Conservation (phyloP, 2,888 invertebrate species). For the Eustalomyia histrio region DNA sequence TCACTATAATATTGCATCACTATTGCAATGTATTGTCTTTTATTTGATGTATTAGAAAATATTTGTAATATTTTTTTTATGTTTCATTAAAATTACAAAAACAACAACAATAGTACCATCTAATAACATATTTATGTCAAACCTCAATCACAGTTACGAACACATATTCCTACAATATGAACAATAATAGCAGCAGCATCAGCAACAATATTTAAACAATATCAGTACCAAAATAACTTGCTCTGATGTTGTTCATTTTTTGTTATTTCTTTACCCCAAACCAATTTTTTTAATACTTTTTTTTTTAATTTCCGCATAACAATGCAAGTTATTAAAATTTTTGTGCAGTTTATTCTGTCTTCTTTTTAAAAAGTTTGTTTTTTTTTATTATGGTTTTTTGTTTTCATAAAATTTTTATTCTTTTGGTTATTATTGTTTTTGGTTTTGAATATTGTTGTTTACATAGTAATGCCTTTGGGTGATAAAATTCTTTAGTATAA, state of each 20-base stretch:
- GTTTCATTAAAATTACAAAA: conserved; percentile 45
- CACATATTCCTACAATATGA: background rate
- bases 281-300: conserved; percentile 51
- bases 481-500: conserved; percentile 55
- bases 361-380: conserved; percentile 9
- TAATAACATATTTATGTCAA: conserved; percentile 63
- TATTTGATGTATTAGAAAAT: conserved; percentile 55
- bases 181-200: conserved; percentile 4
- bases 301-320: conserved; percentile 64
- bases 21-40: background rate
- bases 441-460: conserved; percentile 52
- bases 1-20: too few relatives aligned
- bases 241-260: conserved; percentile 9
- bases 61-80: conserved; percentile 44
- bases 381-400: background rate
- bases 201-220: conserved; percentile 12
- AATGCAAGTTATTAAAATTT: conserved; percentile 66
- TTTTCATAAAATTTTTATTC: conserved; percentile 45
- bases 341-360: conserved; percentile 57
- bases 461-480: conserved; percentile 55
- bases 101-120: conserved; percentile 11
- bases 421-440: conserved; percentile 57
- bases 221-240: conserved; percentile 11
- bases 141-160: conserved; percentile 57
- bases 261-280: conserved; percentile 28